A percentile compares a stretch with the other conserved stretches of the same genome.
These are phyloP conservation scores for Aelia acuminata DNA, from an alignment of 2,888 invertebrate genomes.

Conservation along the genomic window DNA sequence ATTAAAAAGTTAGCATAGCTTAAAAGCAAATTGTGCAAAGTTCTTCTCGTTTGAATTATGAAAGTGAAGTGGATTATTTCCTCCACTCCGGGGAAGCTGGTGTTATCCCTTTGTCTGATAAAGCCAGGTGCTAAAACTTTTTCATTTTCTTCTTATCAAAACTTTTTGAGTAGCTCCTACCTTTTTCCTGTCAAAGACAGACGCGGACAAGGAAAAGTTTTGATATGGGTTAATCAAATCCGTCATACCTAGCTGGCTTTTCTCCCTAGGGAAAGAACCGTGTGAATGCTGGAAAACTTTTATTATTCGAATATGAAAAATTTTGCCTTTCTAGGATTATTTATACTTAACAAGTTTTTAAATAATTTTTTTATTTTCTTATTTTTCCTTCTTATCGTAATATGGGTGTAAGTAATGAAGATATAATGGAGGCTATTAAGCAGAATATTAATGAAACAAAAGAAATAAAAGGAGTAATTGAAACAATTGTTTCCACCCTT, in stretches of 20 bases:
- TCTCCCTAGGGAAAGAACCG: background rate
- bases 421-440: too few species aligned
- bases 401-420: too few species aligned
- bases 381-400: too few species aligned
- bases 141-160: slow-evolving; percentile 18
- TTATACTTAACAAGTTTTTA: background rate
- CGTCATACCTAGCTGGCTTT: background rate
- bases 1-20: background rate
- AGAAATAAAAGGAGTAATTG: too few species aligned
- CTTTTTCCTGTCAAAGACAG: slow-evolving; percentile 40
- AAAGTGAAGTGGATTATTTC: background rate
- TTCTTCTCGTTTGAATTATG: background rate
- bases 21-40: background rate
- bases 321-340: background rate
- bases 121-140: background rate
- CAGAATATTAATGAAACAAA: too few species aligned
- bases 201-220: slow-evolving; percentile 8
- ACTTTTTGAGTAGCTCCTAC: background rate
- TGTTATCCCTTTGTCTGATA: slow-evolving; percentile 6
- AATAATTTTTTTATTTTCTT: background rate
- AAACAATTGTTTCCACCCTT: too few species aligned
- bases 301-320: background rate
- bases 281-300: background rate
- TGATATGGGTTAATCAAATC: slow-evolving; percentile 42
- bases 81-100: background rate